These are phyloP conservation scores for Poeciliopsis occidentalis DNA, from an alignment of 2,113 vertebrate species.

Conservation along the genomic window DNA sequence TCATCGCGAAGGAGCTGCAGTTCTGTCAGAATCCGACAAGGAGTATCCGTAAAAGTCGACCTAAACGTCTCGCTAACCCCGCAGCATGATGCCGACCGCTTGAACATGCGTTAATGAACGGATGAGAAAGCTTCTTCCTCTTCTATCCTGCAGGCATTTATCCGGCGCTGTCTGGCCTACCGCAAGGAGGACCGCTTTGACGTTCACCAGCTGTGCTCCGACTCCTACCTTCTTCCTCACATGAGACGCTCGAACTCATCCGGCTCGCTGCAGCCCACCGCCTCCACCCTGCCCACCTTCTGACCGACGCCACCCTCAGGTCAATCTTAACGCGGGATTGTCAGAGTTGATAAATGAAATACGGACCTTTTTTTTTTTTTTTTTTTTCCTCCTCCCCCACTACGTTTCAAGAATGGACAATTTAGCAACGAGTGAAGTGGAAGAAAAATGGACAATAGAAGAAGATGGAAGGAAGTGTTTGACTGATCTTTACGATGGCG, in stretches of 20 bases:
- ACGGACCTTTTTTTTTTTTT: conserved; percentile 7
- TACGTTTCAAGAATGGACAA: conserved; percentile 32
- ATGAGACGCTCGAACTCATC: conserved; percentile 99
- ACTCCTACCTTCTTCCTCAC: conserved; percentile 97
- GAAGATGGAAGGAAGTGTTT: conserved; percentile 3
- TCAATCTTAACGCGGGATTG: conserved; percentile 27
- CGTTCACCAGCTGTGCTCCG: conserved; percentile 96
- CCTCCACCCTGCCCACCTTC: conserved; percentile 89
- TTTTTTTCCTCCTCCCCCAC: conserved; percentile 9
- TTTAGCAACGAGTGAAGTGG: conserved; percentile 5
- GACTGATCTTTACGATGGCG: conserved; percentile 22
- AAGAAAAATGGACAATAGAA: conserved; percentile 12
- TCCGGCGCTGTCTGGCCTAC: conserved; percentile 97
- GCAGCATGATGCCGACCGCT: too few relatives aligned
- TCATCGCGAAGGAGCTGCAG: too few relatives aligned
- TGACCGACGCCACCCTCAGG: conserved; percentile 75
- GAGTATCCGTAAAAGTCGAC: too few relatives aligned
- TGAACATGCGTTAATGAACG: background rate
- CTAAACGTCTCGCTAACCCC: too few relatives aligned
- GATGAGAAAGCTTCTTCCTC: background rate
- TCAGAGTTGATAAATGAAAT: conserved; percentile 14
- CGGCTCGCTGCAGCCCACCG: conserved; percentile 91
- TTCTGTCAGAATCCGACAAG: too few relatives aligned
- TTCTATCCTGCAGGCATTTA: conserved; percentile 87
- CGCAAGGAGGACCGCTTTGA: conserved; percentile 98